These are phyloP conservation scores for Hyposmocoma kahamanoa DNA, from an alignment of 1,140 invertebrate species.

Conservation along the genomic window DNA sequence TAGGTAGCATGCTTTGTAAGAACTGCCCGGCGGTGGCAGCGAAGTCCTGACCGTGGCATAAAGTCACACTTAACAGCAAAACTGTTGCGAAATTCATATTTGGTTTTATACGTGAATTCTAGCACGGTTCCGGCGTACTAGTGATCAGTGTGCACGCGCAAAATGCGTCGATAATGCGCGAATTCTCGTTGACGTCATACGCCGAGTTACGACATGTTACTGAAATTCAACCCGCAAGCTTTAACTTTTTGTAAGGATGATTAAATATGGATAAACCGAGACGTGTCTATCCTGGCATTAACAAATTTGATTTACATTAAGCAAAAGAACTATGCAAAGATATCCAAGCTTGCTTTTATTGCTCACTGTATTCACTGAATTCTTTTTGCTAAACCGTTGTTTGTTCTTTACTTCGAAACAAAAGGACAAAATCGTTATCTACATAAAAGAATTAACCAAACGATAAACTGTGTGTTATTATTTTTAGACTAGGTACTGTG, in stretches of 20 bases:
- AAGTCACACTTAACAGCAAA: constrained; percentile 33
- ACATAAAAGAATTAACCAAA: too few species aligned
- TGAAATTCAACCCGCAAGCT: constrained; percentile 50
- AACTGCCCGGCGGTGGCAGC: constrained; percentile 61
- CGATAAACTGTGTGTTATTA: too few species aligned
- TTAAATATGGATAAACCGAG: too few species aligned
- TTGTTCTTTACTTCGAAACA: too few species aligned
- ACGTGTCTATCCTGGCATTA: too few species aligned
- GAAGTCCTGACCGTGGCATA: constrained; percentile 44
- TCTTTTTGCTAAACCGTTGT: too few species aligned
- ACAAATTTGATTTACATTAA: too few species aligned
- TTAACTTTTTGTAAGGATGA: constrained; percentile 47
- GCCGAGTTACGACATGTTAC: constrained; percentile 43
- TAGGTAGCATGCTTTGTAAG: constrained; percentile 60
- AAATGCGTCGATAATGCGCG: constrained; percentile 42
- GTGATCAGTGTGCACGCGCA: constrained; percentile 42
- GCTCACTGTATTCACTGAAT: too few species aligned
- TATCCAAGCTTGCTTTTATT: too few species aligned
- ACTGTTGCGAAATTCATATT: constrained; percentile 44
- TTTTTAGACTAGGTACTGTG: too few species aligned
- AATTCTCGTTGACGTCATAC: constrained; percentile 61
- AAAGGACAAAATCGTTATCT: too few species aligned
- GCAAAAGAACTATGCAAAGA: too few species aligned
- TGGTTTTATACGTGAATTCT: constrained; percentile 36
- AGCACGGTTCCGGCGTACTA: constrained; percentile 54